These are phyloP conservation scores for Cynocephalus volans DNA, from an alignment of 2,113 vertebrate species.

Conservation along the genomic window DNA sequence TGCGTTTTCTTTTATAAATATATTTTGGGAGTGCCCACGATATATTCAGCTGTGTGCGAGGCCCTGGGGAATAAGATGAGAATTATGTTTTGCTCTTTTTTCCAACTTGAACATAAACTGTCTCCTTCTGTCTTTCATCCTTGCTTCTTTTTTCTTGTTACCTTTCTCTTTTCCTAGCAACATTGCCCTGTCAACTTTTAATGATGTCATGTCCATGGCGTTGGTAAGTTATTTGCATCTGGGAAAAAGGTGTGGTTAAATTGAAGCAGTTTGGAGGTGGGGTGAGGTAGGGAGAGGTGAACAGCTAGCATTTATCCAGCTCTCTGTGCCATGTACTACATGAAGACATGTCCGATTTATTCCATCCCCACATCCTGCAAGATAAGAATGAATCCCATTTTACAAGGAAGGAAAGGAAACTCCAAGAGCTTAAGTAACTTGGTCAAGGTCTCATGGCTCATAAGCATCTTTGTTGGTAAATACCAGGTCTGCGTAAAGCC, in stretches of 20 bases:
- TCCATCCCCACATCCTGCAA: background rate
- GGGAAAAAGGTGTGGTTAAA: background rate
- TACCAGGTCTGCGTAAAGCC: background rate
- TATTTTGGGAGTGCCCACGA: background rate
- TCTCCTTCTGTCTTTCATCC: background rate
- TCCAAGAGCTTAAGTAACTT: background rate
- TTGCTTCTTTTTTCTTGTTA: background rate
- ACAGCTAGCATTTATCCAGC: background rate
- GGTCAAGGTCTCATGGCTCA: background rate
- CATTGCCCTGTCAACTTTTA: background rate
- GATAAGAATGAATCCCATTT: background rate
- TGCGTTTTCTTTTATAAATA: background rate
- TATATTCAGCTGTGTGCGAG: background rate
- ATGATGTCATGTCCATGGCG: background rate
- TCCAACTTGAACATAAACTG: background rate
- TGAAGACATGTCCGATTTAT: background rate
- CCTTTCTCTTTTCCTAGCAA: background rate
- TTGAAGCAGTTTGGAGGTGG: background rate
- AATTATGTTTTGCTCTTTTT: background rate
- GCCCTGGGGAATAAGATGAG: background rate
- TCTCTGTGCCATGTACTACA: background rate
- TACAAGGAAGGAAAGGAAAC: background rate
- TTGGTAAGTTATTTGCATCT: background rate
- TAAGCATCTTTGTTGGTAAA: background rate
- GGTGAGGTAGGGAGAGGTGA: background rate